phyloP scores from a whole-genome alignment of 2,888 invertebrate species.

The Lasioglossum vierecki region DNA sequence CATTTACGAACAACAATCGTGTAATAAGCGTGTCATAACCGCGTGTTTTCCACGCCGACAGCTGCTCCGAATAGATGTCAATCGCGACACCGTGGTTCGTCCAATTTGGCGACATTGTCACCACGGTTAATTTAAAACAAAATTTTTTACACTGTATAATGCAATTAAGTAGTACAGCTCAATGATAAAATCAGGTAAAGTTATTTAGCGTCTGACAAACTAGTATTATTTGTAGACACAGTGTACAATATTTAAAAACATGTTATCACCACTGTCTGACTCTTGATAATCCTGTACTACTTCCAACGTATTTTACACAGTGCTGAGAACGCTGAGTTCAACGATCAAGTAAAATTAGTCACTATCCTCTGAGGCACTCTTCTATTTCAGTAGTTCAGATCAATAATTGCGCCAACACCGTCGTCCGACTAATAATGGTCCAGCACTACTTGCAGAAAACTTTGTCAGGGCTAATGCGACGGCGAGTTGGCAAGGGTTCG shows the following conservation, averaged over 20 bases:
- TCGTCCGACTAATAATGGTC: background rate
- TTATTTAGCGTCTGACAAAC: no score
- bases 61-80: background rate
- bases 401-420: background rate
- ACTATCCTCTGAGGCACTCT: background rate
- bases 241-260: no score
- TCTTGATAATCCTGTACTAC: background rate
- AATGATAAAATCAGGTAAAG: no score
- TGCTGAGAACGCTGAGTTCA: background rate
- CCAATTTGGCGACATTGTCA: background rate
- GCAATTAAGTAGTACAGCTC: no score
- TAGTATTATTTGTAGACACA: no score
- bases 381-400: background rate
- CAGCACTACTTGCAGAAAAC: background rate
- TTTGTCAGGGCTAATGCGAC: background rate
- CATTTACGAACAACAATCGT: constrained; percentile 36
- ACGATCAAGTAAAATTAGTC: background rate
- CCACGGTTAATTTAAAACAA: no score
- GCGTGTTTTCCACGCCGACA: constrained; percentile 15
- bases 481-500: background rate
- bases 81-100: background rate
- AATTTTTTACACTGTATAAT: no score
- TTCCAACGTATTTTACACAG: background rate
- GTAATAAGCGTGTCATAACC: constrained; percentile 29
- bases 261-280: background rate